Base-by-base conservation (phyloP, 1,140 invertebrate species). In the Anastatus disparis region DNA sequence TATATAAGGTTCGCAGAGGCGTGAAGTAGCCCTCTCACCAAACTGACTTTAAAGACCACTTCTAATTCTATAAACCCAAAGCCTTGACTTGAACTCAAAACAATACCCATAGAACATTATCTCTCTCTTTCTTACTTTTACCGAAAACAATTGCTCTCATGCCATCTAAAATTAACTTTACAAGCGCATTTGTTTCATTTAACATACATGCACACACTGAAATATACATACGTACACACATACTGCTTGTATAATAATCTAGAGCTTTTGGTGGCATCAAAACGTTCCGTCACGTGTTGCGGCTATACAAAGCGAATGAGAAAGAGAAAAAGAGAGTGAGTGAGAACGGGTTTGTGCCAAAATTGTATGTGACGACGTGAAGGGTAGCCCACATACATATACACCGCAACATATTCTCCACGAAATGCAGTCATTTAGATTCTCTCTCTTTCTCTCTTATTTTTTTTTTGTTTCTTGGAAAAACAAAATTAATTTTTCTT, bases 91-190 rank as follows among this genome's bases (percentile, higher is more conserved):
- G 17, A 55, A 31, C 26, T 8, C n/a, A 40, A 40, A 58, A 40
- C 29, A 58, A 42, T 58, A n/a, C 8, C 10, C 24, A 13, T 6
- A 26, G 12, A 22, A n/a, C n/a, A n/a, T n/a, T 10, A 20, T 24
- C 10, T 24, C 55, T 1, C 15, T 38, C 6, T 13, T 12, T 24
- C 17, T 24, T 26, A 40, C 35, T 20, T 31, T 17, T 15, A 20
- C 17, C 7, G 61, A 38, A 52, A 64, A 38, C 44, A 38, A 52
- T 22, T n/a, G 13, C 20, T 8, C 24, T 8, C n/a, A n/a, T n/a
- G n/a, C n/a, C n/a, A 15, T 8, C 46, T 64, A 64, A 52, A 52
- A 52, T 52, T 64, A 64, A 26, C 29, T n/a, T 20, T 12, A 52
- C n/a, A 13, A 10, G 26, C 31, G 13, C 38, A 24, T 50, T 64